Conservation (phyloP, 2,888 invertebrate genomes). For the Drosophila conformis region DNA sequence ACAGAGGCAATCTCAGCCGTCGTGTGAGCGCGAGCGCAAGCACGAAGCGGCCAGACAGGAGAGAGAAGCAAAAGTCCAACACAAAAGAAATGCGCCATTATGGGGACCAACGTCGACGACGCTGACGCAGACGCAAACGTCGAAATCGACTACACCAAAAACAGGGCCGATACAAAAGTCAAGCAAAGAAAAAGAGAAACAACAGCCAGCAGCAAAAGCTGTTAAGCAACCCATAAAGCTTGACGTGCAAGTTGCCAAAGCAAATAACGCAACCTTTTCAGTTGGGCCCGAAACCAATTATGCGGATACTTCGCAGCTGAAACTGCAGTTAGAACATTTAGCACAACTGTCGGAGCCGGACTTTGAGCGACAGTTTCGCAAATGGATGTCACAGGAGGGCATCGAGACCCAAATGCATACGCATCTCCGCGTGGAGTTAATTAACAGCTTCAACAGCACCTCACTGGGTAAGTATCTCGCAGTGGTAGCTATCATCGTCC, state of each 20-base stretch:
- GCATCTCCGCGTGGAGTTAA: constrained; percentile 82
- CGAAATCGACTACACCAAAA: constrained; percentile 11
- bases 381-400: constrained; percentile 83
- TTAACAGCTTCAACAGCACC: constrained; percentile 82
- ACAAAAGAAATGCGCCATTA: constrained; percentile 12
- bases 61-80: constrained; percentile 49
- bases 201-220: not conserved
- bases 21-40: constrained; percentile 57
- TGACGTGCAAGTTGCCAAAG: not conserved
- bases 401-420: constrained; percentile 81
- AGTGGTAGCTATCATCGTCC: not conserved
- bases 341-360: constrained; percentile 81
- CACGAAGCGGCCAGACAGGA: constrained; percentile 54
- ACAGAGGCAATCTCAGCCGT: constrained; percentile 10
- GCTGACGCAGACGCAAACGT: constrained; percentile 1
- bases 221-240: not conserved
- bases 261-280: not conserved
- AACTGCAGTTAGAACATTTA: constrained; percentile 75
- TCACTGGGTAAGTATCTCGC: constrained; percentile 75
- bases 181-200: constrained; percentile 3
- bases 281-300: not conserved
- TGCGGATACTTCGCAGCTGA: constrained; percentile 31
- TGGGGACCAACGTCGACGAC: constrained; percentile 1
- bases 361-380: constrained; percentile 81
- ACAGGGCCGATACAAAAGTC: not conserved